Base-by-base conservation (phyloP, 2,797 vertebrate species). In the Neopelma chrysocephalum region DNA sequence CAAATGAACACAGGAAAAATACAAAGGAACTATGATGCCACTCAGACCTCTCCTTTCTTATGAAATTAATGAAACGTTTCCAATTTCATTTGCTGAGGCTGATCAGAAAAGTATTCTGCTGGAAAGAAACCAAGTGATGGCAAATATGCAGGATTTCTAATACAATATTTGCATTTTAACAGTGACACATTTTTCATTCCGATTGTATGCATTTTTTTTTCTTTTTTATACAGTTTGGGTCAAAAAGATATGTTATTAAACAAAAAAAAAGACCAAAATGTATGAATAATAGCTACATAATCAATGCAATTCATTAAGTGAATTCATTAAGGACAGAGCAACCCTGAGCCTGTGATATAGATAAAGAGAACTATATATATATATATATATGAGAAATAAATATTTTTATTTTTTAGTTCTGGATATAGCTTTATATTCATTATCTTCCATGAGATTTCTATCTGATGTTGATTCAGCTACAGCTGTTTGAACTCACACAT, bases 61-160 rank as follows among this genome's bases (percentile, higher is more conserved):
- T 94, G 95, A 97, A 97, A 97, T 95, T 96, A 93, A 96, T 93
- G 91, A 97, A 98, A 97, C 97, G 54, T 92, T 98, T 98, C 96
- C 94, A 89, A 92, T 97, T 98, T 98, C 93, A 97, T 97, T 98
- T 98, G 96, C 94, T 96, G 88, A 60, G 87, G 78, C 92, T 96
- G 97, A 96, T 97, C 95, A 97, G 91, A 96, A 92, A 92, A 93
- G 78, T 95, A 84, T 97, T 97, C 91, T 89, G 51, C 73, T 96
- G 95, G 96, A 98, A 98, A 97, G 91, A 96, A 97, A 96, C 34
- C 17, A 68, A 95, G 82, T 90, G 80, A 96, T 94, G 94, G 86
- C 83, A 93, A 95, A 92, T 94, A 97, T 82, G 73, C 79, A 95
- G 79, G 61, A 91, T 93, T 97, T 97, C 82, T 96, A 97, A 97